Percentiles rank a stretch among this genome's conserved stretches.
Evolutionary conservation across 2,113 vertebrate genomes (phyloP).

Genomic region (Tretioscincus oriximinensis): DNA sequence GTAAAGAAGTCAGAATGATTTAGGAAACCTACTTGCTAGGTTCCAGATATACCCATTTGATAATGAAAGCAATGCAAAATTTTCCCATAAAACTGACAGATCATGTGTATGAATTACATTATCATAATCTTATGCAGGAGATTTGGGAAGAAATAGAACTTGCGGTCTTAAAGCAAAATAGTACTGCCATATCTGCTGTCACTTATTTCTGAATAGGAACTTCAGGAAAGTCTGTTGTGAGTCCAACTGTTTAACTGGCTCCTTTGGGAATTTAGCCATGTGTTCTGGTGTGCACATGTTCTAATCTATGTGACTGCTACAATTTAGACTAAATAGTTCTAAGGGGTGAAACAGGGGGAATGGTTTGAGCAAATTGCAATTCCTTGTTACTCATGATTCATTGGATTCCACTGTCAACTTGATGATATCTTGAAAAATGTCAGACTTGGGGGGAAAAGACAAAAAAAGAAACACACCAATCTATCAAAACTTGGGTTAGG

Average conservation of each 20-base stretch:
- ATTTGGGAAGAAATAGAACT: conserved; percentile 3
- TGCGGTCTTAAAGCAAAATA: not conserved
- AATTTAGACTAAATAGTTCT: conserved; percentile 13
- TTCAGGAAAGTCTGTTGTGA: conserved; percentile 11
- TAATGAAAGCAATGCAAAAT: conserved; percentile 17
- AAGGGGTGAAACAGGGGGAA: not conserved
- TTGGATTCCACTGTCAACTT: not conserved
- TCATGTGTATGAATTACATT: conserved; percentile 25
- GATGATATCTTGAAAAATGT: conserved; percentile 8
- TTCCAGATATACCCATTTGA: not conserved
- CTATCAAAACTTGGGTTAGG: not conserved
- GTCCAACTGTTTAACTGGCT: conserved; percentile 2
- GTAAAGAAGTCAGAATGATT: conserved; percentile 1
- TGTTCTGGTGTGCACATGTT: not conserved
- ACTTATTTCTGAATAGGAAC: not conserved
- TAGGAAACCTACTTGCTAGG: not conserved
- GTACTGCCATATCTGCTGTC: not conserved
- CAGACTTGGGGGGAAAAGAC: not conserved
- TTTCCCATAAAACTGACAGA: not conserved
- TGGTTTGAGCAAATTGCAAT: not conserved
- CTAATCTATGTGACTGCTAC: not conserved
- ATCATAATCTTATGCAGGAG: conserved; percentile 12
- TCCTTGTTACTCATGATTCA: not conserved
- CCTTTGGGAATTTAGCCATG: not conserved
- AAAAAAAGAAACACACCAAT: not conserved